Conservation (phyloP, 1,140 invertebrate species). For the Brachionus rotundiformis region DNA sequence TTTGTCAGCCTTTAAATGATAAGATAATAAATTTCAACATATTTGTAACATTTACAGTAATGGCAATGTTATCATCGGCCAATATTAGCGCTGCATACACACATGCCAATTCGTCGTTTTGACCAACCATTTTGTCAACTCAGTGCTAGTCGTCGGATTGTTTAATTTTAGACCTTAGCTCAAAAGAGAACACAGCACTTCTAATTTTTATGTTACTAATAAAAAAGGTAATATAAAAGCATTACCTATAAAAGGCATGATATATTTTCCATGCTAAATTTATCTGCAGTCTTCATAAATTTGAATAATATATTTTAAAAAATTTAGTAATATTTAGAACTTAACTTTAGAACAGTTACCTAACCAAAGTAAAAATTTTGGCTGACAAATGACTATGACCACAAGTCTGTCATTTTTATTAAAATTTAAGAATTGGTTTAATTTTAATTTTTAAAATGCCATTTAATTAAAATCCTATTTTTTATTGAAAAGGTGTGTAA, state of each 20-base stretch:
- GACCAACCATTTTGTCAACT: constrained; percentile 72
- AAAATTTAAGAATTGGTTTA: too few relatives aligned
- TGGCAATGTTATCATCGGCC: constrained; percentile 91
- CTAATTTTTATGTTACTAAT: not conserved
- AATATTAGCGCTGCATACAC: constrained; percentile 93
- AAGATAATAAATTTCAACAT: not conserved
- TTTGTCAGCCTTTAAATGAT: constrained; percentile 81
- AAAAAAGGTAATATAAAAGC: not conserved
- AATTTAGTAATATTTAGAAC: not conserved
- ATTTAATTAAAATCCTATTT: too few relatives aligned
- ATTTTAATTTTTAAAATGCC: too few relatives aligned
- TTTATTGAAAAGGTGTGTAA: too few relatives aligned
- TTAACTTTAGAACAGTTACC: not conserved
- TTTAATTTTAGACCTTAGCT: not conserved
- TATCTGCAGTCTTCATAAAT: constrained; percentile 2
- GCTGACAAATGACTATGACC: too few relatives aligned
- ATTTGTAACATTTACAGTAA: constrained; percentile 89
- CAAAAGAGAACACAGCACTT: not conserved
- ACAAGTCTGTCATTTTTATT: too few relatives aligned
- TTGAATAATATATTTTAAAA: not conserved
- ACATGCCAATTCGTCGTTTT: constrained; percentile 91
- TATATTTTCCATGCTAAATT: too few relatives aligned
- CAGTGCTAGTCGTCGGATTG: not conserved
- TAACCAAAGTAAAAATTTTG: too few relatives aligned
- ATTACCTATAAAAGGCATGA: too few relatives aligned